Percentiles rank a stretch among this genome's conserved stretches.
Conservation (phyloP, 2,797 vertebrate genomes). For the Clarias fuscus region DNA sequence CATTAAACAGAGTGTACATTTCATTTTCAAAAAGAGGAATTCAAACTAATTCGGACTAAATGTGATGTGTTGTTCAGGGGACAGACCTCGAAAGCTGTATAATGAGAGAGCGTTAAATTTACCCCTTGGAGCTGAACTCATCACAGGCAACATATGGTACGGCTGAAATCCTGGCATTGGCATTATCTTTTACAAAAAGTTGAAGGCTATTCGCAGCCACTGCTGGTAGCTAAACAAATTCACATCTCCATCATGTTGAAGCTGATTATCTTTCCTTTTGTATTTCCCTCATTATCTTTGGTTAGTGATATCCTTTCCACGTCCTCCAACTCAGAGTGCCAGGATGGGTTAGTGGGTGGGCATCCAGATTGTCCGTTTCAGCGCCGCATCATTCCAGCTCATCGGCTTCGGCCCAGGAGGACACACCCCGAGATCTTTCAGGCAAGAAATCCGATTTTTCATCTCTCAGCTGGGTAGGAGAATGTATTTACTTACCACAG, state of each 20-base stretch:
- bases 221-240: not conserved
- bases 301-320: slow-evolving; percentile 80
- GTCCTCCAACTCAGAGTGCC: slow-evolving; percentile 81
- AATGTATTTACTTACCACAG: not conserved
- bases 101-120: slow-evolving; percentile 81
- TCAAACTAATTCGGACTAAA: not conserved
- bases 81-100: slow-evolving; percentile 81
- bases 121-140: slow-evolving; percentile 80
- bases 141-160: slow-evolving; percentile 83
- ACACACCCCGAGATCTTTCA: slow-evolving; percentile 81
- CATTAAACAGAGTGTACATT: not conserved
- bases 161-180: not conserved
- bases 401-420: slow-evolving; percentile 76
- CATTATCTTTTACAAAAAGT: not conserved
- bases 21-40: not conserved
- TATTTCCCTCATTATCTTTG: not conserved
- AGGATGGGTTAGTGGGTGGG: slow-evolving; percentile 70
- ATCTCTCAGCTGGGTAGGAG: not conserved
- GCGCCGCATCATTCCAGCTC: slow-evolving; percentile 77
- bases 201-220: not conserved
- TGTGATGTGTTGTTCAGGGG: slow-evolving; percentile 67
- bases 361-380: slow-evolving; percentile 77
- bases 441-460: slow-evolving; percentile 59
- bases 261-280: not conserved
- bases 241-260: not conserved